phyloP scores from a whole-genome alignment of 2,888 invertebrate genomes.

The Chrysodeixis includens region DNA sequence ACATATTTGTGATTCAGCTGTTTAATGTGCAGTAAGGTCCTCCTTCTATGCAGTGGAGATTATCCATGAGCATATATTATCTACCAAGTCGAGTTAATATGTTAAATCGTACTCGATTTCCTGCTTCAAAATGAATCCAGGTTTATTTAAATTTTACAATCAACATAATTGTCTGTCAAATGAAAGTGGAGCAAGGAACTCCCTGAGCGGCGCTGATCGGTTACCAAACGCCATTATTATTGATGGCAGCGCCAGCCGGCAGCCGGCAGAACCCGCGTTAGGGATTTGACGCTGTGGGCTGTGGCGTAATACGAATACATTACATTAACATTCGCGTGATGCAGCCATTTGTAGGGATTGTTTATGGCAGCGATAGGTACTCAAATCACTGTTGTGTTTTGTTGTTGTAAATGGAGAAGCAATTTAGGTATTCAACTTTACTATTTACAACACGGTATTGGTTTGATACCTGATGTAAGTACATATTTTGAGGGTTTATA shows the following conservation, averaged over 20 bases:
- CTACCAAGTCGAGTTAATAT: too few species aligned
- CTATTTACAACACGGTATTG: too few species aligned
- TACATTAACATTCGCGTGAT: slow-evolving; percentile 17
- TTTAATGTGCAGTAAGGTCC: too few species aligned
- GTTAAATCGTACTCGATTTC: neutral
- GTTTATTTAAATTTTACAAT: neutral
- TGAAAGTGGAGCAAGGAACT: slow-evolving; percentile 42
- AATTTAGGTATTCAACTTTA: too few species aligned
- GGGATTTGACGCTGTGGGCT: slow-evolving; percentile 40
- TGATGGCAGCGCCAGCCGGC: slow-evolving; percentile 27
- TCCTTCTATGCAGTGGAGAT: too few species aligned
- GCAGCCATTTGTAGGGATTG: slow-evolving; percentile 19
- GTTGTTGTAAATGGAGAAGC: neutral
- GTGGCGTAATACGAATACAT: slow-evolving; percentile 37
- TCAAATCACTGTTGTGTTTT: neutral
- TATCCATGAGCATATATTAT: too few species aligned
- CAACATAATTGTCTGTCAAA: slow-evolving; percentile 26
- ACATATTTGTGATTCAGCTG: too few species aligned
- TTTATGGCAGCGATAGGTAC: neutral
- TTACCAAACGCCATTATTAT: slow-evolving; percentile 42
- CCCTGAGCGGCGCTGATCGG: slow-evolving; percentile 33
- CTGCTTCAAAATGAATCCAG: neutral
- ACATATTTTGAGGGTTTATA: too few species aligned
- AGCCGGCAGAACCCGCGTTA: slow-evolving; percentile 28
- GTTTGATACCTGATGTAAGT: too few species aligned